These are phyloP conservation scores for Caenorhabditis panamensis DNA, from an alignment of 2,888 invertebrate genomes.

Conservation along the genomic window DNA sequence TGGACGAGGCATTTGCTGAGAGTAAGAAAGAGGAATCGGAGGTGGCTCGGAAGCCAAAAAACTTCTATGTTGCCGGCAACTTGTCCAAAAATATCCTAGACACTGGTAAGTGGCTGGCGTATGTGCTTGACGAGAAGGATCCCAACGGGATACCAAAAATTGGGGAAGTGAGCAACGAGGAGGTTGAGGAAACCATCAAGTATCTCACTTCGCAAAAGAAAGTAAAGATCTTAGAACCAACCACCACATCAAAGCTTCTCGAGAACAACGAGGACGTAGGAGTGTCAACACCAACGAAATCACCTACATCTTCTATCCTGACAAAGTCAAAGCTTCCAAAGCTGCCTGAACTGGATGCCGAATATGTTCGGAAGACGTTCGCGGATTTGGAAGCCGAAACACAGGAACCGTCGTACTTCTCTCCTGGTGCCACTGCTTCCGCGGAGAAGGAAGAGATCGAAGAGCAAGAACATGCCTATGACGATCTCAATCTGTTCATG, in stretches of 20 bases:
- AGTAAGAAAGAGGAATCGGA: neutral
- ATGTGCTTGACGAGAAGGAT: slow-evolving; percentile 38
- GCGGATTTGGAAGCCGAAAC: neutral
- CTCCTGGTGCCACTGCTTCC: neutral
- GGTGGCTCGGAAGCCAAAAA: neutral
- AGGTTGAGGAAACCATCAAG: slow-evolving; percentile 28
- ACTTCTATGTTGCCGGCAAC: neutral
- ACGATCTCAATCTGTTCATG: slow-evolving; percentile 19
- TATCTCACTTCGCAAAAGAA: slow-evolving; percentile 1
- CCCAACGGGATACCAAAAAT: slow-evolving; percentile 15
- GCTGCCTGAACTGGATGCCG: slow-evolving; percentile 30
- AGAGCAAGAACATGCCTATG: neutral
- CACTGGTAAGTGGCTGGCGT: slow-evolving; percentile 45
- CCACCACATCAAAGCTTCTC: too few species aligned
- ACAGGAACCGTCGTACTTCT: neutral
- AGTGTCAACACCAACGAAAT: too few species aligned
- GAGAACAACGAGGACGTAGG: neutral
- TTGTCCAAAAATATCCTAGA: slow-evolving; percentile 14
- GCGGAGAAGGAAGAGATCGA: neutral
- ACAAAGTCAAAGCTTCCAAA: too few species aligned
- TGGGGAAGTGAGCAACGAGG: slow-evolving; percentile 39
- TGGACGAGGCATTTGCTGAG: neutral
- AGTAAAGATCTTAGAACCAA: too few species aligned
- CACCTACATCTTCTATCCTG: too few species aligned
- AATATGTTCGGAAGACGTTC: slow-evolving; percentile 23